A percentile compares a stretch with the other conserved stretches of the same genome.
Evolutionary conservation across 2,888 invertebrate species (phyloP).

Genomic region (Chymomyza caudatula): DNA sequence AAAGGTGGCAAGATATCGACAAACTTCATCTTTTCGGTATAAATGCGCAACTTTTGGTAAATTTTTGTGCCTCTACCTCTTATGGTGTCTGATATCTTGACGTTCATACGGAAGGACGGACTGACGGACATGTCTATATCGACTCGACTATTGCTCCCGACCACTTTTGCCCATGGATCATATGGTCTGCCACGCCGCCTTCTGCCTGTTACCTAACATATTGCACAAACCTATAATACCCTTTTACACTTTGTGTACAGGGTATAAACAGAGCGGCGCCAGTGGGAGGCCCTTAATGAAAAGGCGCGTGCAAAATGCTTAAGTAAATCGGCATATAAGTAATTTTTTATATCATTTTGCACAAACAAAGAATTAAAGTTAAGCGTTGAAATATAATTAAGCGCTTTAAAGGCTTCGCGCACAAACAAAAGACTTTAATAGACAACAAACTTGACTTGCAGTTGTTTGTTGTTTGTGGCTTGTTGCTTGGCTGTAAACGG

Average conservation of each 20-base stretch:
- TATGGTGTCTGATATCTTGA: too few relatives aligned
- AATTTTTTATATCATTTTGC: neutral
- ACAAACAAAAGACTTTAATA: conserved; percentile 13
- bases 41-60: too few relatives aligned
- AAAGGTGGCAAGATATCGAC: too few relatives aligned
- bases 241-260: neutral
- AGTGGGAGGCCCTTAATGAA: neutral
- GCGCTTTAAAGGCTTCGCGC: neutral
- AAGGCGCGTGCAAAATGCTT: conserved; percentile 16
- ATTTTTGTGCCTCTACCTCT: too few relatives aligned
- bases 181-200: too few relatives aligned
- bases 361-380: neutral
- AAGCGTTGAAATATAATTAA: neutral
- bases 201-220: too few relatives aligned
- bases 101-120: too few relatives aligned
- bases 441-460: conserved; percentile 28
- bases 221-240: too few relatives aligned
- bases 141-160: too few relatives aligned
- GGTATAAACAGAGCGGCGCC: neutral
- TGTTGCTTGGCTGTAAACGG: neutral
- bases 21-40: too few relatives aligned
- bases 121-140: too few relatives aligned
- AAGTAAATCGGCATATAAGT: neutral
- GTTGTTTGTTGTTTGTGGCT: neutral
- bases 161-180: too few relatives aligned